phyloP scores from a whole-genome alignment of 92 coral and sea anemone species.

The Epizoanthus stellaris region DNA sequence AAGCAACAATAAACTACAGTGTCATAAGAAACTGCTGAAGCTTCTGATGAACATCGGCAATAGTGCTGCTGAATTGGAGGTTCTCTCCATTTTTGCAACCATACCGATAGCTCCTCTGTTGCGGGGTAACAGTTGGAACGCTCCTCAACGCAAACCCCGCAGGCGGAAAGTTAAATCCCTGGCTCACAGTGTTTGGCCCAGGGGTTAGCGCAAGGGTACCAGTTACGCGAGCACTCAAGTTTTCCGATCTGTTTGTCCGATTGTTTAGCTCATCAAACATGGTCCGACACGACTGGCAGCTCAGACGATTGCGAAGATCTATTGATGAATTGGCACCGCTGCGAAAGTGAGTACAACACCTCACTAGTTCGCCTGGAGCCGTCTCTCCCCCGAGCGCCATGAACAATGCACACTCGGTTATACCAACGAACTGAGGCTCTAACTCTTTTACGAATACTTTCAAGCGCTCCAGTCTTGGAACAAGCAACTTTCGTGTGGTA shows the following conservation, averaged over 20 bases:
- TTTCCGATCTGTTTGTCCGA: not conserved
- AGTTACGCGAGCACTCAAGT: too few relatives aligned
- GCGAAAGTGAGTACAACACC: constrained; percentile 13
- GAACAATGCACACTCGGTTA: constrained; percentile 19
- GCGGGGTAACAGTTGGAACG: too few relatives aligned
- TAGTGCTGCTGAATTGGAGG: not conserved
- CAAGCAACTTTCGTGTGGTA: constrained; percentile 6
- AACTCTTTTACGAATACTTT: not conserved
- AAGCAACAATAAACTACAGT: not conserved
- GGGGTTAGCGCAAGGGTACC: too few relatives aligned
- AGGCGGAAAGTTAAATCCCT: too few relatives aligned
- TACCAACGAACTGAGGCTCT: constrained; percentile 31
- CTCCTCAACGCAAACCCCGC: not conserved
- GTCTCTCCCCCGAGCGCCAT: not conserved
- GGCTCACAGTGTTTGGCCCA: too few relatives aligned
- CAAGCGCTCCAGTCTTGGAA: constrained; percentile 1
- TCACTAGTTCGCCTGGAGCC: not conserved
- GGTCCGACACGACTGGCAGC: constrained; percentile 1
- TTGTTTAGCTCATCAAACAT: not conserved
- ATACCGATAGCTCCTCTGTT: not conserved
- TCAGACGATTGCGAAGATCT: not conserved
- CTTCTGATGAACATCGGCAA: not conserved
- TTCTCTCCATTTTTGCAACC: not conserved
- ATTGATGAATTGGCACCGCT: not conserved
- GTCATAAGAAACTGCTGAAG: not conserved